These are phyloP conservation scores for Acanthurus tractus DNA, from an alignment of 2,797 vertebrate genomes.

Conservation along the genomic window DNA sequence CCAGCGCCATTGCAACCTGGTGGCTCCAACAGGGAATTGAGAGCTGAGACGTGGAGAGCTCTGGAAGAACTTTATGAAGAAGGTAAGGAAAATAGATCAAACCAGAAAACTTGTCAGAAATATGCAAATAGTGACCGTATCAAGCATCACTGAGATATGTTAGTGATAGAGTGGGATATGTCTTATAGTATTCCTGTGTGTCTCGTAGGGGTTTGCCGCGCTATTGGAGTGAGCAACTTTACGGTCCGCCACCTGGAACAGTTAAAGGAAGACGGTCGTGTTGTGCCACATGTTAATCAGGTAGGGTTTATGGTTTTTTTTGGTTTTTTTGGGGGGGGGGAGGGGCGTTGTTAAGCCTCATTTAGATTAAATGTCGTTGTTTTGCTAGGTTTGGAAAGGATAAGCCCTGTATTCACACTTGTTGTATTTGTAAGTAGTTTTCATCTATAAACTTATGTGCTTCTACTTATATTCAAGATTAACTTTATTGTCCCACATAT, in stretches of 20 bases:
- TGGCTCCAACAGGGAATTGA: conserved; percentile 79
- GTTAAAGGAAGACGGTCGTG: conserved; percentile 85
- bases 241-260: conserved; percentile 87
- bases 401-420: no score
- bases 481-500: no score
- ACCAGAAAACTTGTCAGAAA: background rate
- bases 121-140: background rate
- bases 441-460: no score
- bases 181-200: background rate
- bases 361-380: background rate
- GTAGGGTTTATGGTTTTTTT: conserved; percentile 58
- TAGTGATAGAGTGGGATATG: background rate
- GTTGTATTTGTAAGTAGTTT: no score
- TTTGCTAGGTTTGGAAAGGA: no score
- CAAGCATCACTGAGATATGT: background rate
- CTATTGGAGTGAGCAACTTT: conserved; percentile 91
- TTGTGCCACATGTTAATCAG: conserved; percentile 87
- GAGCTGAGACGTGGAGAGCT: conserved; percentile 86
- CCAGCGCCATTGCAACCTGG: conserved; percentile 73
- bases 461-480: no score
- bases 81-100: conserved; percentile 62
- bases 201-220: conserved; percentile 82
- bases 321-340: no score
- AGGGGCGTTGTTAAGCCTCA: background rate
- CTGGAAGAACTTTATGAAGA: conserved; percentile 85